phyloP scores from a whole-genome alignment of 1,140 invertebrate genomes.

The Diabrotica virgifera region DNA sequence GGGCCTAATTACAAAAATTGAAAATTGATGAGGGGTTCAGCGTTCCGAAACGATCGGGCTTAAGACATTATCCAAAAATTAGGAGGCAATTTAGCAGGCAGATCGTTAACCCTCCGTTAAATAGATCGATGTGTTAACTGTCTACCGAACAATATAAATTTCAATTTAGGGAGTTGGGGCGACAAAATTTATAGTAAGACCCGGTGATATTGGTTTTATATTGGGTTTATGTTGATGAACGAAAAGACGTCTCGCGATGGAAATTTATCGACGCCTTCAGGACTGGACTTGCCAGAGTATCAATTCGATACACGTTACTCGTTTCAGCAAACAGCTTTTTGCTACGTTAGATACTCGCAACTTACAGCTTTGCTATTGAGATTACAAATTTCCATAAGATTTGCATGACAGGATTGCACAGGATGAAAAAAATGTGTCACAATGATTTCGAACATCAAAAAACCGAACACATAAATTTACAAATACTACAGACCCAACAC shows the following conservation, averaged over 20 bases:
- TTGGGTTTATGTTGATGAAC: conserved; percentile 39
- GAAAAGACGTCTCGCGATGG: conserved; percentile 24
- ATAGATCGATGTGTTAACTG: conserved; percentile 31
- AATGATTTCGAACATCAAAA: no score
- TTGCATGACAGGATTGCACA: no score
- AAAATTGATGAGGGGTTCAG: conserved; percentile 1
- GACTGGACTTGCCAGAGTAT: not conserved
- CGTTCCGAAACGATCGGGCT: not conserved
- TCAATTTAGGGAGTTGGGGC: conserved; percentile 30
- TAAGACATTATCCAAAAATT: conserved; percentile 3
- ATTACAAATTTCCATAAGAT: no score
- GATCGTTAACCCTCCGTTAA: conserved; percentile 15
- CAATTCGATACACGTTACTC: no score
- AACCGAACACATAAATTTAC: no score
- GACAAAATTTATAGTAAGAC: conserved; percentile 35
- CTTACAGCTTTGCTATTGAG: no score
- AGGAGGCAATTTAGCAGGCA: not conserved
- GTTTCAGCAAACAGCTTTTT: no score
- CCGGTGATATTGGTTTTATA: conserved; percentile 37
- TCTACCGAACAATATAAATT: conserved; percentile 34
- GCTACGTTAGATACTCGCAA: no score
- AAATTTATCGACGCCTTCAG: conserved; percentile 24
- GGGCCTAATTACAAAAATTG: conserved; percentile 2
- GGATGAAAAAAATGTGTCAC: no score
- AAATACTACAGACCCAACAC: no score